Evolutionary conservation across 2,888 invertebrate species (phyloP), one percentile per base, ranked within the genome.

Genomic region (Charanyca ferruginea): DNA sequence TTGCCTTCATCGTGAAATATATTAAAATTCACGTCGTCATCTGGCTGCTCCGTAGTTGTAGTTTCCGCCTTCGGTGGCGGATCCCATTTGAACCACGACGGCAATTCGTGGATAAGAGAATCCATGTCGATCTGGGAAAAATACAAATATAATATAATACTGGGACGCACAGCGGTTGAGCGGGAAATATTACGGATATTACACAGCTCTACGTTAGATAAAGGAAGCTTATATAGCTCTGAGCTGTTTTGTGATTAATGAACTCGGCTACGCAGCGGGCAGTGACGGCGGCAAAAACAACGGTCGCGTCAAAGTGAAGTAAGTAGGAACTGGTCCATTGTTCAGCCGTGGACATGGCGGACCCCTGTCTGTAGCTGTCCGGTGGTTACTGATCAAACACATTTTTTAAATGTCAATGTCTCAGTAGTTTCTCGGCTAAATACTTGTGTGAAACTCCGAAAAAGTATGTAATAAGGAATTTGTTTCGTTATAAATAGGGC

Each of bases 21-120:
- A 77, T 93, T 94, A 77, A 94, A 91, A 84, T 90, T 91, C 41
- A 89, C 77, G 51, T 95, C 95, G 35, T 95, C 94, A 9, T 93
- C 94, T 2, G 93, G 89, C 55, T 84, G 86, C 22, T 93, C 93
- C 0, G 94, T 94, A 8, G 95, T 95, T 0, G 94, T 95, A 28
- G 93, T 92, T 63, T 95, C 95, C 2, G 88, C 72, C 76, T 94
- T 94, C 13, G 91, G 89, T 0, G 91, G 93, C 1, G 94, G 93
- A 68, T 95, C 95, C 95, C 95, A 95, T 85, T 94, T 94, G 83
- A 95, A 95, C 94, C 94, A 94, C 38, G 88, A 87, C 3, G 95
- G 95, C 51, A 95, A 77, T 77, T 91, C 92, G 83, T 95, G 91
- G 49, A 86, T 83, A 67, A 93, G 87, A n/a, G 91, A 89, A 41